phyloP scores from a whole-genome alignment of 2,797 vertebrate species.

The Gallinago stenura region DNA sequence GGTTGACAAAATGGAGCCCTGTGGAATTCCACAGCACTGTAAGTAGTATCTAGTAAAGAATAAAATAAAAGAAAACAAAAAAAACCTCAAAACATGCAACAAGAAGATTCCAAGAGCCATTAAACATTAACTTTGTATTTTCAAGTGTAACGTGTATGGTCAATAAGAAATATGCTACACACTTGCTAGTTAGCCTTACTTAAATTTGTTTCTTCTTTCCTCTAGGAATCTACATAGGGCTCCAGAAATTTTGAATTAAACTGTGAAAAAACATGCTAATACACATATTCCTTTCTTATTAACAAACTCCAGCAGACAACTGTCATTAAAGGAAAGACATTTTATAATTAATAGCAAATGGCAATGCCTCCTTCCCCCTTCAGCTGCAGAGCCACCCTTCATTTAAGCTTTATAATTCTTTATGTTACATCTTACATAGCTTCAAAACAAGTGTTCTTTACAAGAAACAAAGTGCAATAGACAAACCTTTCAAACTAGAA shows the following conservation, averaged over 20 bases:
- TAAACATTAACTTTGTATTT: neutral
- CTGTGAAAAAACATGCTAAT: fast-evolving
- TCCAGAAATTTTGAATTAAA: neutral
- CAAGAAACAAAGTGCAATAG: neutral
- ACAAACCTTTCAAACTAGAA: neutral
- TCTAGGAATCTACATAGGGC: neutral
- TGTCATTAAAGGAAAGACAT: neutral
- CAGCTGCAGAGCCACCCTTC: neutral
- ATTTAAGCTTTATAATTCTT: neutral
- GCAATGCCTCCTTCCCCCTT: neutral
- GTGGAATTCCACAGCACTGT: conserved; percentile 90
- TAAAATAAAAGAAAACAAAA: neutral
- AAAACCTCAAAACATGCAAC: neutral
- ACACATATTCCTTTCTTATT: neutral
- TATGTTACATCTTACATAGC: neutral
- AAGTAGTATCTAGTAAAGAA: conserved; percentile 83
- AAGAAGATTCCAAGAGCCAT: neutral
- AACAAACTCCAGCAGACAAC: neutral
- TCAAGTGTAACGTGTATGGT: neutral
- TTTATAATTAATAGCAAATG: neutral
- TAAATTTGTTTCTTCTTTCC: neutral
- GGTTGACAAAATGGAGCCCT: conserved; percentile 90
- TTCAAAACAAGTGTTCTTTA: neutral
- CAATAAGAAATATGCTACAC: neutral
- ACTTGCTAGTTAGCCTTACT: neutral